These are phyloP conservation scores for Deroplatys truncata DNA, from an alignment of 2,888 invertebrate species.

Conservation along the genomic window DNA sequence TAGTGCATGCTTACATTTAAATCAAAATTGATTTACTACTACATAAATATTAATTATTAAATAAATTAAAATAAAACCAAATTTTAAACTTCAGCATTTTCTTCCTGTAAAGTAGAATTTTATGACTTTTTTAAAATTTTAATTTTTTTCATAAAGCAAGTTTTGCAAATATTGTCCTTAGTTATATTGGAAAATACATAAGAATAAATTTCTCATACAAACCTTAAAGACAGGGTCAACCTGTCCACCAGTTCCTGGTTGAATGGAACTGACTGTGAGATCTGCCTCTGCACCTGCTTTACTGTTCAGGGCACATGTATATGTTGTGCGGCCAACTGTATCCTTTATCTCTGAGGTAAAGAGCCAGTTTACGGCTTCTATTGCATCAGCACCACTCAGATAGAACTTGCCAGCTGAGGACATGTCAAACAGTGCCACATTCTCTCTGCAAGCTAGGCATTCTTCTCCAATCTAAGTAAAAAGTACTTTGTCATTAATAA, in stretches of 20 bases:
- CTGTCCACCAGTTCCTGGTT: slow-evolving; percentile 45
- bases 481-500: neutral
- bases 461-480: slow-evolving; percentile 69
- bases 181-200: too few species aligned
- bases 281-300: slow-evolving; percentile 82
- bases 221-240: slow-evolving; percentile 50
- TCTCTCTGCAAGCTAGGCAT: slow-evolving; percentile 71
- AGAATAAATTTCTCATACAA: neutral
- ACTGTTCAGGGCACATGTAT: slow-evolving; percentile 76
- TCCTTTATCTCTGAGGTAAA: slow-evolving; percentile 72
- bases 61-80: too few species aligned
- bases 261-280: slow-evolving; percentile 65
- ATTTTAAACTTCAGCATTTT: too few species aligned
- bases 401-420: slow-evolving; percentile 88
- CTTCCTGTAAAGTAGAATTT: too few species aligned
- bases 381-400: slow-evolving; percentile 77
- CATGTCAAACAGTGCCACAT: slow-evolving; percentile 79
- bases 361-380: slow-evolving; percentile 75
- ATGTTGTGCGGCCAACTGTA: slow-evolving; percentile 60
- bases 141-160: too few species aligned
- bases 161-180: too few species aligned
- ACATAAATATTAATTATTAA: too few species aligned
- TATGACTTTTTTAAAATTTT: too few species aligned
- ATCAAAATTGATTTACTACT: too few species aligned
- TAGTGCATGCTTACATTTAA: too few species aligned